Percentiles rank a stretch among this genome's conserved stretches.
Evolutionary conservation across 2,888 invertebrate genomes (phyloP).

Genomic region (Xanthostigma xanthostigma): DNA sequence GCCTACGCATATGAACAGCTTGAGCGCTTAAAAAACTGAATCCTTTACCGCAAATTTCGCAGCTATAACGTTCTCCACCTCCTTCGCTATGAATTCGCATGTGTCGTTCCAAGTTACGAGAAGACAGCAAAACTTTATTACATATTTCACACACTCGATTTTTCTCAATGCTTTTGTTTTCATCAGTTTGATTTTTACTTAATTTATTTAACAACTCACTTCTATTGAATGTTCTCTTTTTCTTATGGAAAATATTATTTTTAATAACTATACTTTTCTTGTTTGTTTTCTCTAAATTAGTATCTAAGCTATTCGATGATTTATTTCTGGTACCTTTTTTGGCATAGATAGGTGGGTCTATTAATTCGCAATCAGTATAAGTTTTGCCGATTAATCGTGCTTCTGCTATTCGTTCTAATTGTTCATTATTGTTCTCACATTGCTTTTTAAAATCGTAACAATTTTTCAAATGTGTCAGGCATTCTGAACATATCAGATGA

Average conservation of each 20-base stretch:
- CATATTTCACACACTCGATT: constrained; percentile 2
- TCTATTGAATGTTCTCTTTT: too few species aligned
- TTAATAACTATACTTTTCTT: too few species aligned
- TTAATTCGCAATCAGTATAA: too few species aligned
- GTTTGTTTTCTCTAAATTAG: too few species aligned
- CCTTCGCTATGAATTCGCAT: constrained; percentile 20
- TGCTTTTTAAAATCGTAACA: neutral
- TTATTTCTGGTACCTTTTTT: too few species aligned
- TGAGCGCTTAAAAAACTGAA: neutral
- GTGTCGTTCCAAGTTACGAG: neutral
- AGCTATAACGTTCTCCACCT: constrained; percentile 1
- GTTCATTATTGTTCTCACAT: neutral
- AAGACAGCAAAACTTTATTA: neutral
- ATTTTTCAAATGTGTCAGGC: neutral
- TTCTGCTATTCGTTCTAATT: neutral
- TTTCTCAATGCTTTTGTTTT: neutral
- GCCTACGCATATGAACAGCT: neutral
- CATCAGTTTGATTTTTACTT: too few species aligned
- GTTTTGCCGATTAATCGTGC: neutral
- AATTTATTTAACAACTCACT: too few species aligned
- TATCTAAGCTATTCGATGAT: too few species aligned
- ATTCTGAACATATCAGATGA: neutral
- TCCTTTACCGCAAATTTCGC: neutral
- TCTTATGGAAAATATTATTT: too few species aligned
- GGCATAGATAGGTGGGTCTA: too few species aligned